These are phyloP conservation scores for Dendronephthya gigantea DNA, from an alignment of 64 coral and sea anemone genomes.

Conservation along the genomic window DNA sequence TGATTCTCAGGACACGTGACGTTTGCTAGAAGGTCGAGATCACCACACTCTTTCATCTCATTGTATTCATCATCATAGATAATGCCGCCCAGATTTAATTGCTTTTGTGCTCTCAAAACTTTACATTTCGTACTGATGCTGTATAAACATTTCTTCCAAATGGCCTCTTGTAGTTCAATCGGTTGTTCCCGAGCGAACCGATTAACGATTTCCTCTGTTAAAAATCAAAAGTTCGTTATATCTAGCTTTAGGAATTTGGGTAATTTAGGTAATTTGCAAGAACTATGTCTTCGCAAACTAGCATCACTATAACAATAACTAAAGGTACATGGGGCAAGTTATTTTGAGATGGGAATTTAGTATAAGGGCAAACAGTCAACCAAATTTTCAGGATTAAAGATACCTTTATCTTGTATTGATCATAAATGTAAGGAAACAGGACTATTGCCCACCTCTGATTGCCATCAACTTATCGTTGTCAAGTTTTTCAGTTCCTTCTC, in stretches of 20 bases:
- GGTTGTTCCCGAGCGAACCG: background rate
- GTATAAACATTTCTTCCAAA: constrained; percentile 25
- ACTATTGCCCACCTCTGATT: background rate
- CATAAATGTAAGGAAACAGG: background rate
- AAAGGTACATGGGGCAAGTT: too few relatives aligned
- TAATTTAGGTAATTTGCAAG: too few relatives aligned
- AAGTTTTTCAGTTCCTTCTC: constrained; percentile 13
- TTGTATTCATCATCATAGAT: background rate
- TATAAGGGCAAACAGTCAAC: too few relatives aligned
- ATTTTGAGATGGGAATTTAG: too few relatives aligned
- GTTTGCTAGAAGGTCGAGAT: background rate
- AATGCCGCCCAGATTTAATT: background rate
- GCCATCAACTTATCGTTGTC: constrained; percentile 14
- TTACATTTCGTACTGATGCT: constrained; percentile 17
- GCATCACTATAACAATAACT: too few relatives aligned
- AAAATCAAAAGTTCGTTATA: background rate
- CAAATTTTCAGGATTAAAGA: too few relatives aligned
- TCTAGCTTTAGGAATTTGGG: too few relatives aligned
- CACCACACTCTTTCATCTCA: background rate
- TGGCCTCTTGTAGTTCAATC: constrained; percentile 10
- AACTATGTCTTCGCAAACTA: too few relatives aligned
- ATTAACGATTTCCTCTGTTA: background rate
- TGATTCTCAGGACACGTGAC: constrained; percentile 11
- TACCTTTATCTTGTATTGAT: too few relatives aligned
- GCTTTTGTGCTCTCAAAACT: background rate